Conservation (phyloP, 2,113 vertebrate genomes). For the Clarias magur region DNA sequence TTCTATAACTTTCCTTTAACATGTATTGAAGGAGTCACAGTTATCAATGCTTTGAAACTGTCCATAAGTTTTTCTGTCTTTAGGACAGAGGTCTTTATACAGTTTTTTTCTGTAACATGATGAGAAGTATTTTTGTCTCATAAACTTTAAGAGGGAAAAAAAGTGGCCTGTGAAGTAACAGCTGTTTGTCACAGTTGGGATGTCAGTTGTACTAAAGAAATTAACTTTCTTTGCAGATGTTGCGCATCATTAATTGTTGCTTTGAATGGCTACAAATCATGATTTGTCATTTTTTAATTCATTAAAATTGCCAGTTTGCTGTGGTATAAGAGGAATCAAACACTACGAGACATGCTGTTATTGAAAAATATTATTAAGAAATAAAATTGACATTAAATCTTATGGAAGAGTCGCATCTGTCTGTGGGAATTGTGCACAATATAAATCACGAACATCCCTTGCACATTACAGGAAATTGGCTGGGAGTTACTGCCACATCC, state of each 20-base stretch:
- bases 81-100: no score
- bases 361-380: background rate
- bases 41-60: background rate
- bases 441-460: no score
- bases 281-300: background rate
- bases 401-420: no score
- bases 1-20: background rate
- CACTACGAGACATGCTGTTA: background rate
- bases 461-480: no score
- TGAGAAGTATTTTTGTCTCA: background rate
- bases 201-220: background rate
- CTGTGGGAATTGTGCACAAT: no score
- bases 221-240: background rate
- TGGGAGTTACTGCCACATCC: no score
- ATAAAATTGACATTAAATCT: no score
- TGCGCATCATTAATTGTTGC: background rate
- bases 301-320: background rate
- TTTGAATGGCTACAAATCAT: background rate
- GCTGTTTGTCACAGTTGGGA: background rate
- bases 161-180: background rate
- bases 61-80: background rate
- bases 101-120: background rate
- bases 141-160: background rate
- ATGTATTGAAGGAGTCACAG: background rate
- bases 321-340: background rate